phyloP scores from a whole-genome alignment of 2,113 vertebrate genomes.

The Regulus satrapa region DNA sequence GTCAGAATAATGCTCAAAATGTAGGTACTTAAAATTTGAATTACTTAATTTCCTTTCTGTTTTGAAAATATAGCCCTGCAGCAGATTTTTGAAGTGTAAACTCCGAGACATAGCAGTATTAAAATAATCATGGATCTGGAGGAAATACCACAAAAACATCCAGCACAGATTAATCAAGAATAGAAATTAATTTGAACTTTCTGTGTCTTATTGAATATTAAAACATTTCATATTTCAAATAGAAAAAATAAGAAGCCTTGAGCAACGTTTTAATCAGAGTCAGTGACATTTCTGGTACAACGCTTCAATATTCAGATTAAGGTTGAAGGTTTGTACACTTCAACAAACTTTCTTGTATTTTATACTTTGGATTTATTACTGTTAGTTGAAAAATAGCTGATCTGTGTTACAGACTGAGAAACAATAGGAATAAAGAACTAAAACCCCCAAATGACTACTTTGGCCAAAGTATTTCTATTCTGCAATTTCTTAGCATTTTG shows the following conservation, averaged over 20 bases:
- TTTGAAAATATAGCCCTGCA: constrained; percentile 4
- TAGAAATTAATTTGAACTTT: constrained; percentile 48
- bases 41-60: background rate
- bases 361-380: background rate
- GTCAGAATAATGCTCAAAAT: background rate
- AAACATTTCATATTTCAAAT: constrained; percentile 19
- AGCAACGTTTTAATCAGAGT: background rate
- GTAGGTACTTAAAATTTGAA: background rate
- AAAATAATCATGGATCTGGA: constrained; percentile 37
- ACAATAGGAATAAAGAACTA: background rate
- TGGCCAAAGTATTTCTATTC: background rate
- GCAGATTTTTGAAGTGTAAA: constrained; percentile 50
- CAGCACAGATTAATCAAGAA: constrained; percentile 13
- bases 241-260: background rate
- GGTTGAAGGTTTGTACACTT: background rate
- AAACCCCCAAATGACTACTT: background rate
- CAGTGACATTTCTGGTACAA: constrained; percentile 6
- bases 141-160: constrained; percentile 13
- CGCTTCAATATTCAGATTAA: background rate
- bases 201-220: constrained; percentile 38
- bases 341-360: background rate
- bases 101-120: background rate
- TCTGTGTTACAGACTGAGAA: background rate
- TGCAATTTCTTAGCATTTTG: background rate
- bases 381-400: background rate